Percentiles rank a stretch among this genome's conserved stretches.
Conservation (phyloP, 2,888 invertebrate species). For the Hypercompe scribonia region DNA sequence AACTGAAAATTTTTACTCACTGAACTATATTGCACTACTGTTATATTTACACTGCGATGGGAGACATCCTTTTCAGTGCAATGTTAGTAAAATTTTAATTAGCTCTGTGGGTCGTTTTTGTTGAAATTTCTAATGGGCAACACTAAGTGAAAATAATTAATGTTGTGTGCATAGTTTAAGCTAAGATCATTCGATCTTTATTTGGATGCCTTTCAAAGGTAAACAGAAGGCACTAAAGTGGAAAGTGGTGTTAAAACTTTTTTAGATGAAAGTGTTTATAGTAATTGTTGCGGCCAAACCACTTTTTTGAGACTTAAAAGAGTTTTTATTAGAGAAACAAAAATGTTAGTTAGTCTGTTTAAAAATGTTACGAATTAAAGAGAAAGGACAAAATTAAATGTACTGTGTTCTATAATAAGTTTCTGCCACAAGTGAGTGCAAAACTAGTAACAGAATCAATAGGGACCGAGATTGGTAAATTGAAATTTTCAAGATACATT, state of each 20-base stretch:
- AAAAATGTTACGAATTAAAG: neutral
- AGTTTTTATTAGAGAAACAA: neutral
- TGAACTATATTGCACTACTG: conserved; percentile 23
- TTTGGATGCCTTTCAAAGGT: conserved; percentile 18
- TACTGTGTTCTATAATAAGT: neutral
- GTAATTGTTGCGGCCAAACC: neutral
- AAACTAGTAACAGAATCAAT: neutral
- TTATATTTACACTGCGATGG: conserved; percentile 34
- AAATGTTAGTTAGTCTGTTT: neutral
- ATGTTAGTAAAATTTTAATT: conserved; percentile 64
- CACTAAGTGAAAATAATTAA: conserved; percentile 60
- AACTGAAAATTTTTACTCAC: neutral
- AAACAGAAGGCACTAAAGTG: neutral
- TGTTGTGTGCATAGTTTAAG: conserved; percentile 37
- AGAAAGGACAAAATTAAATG: neutral
- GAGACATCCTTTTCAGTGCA: conserved; percentile 36
- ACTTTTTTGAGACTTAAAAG: neutral
- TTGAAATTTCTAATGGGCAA: conserved; percentile 56
- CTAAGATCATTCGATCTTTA: conserved; percentile 32
- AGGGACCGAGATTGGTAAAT: too few relatives aligned
- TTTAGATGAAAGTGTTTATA: neutral
- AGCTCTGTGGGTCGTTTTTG: conserved; percentile 53
- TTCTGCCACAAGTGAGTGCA: too few relatives aligned
- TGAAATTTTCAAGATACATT: too few relatives aligned
- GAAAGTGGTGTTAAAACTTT: neutral